phyloP scores from a whole-genome alignment of 2,888 invertebrate genomes.

The Microctonus aethiopoides region DNA sequence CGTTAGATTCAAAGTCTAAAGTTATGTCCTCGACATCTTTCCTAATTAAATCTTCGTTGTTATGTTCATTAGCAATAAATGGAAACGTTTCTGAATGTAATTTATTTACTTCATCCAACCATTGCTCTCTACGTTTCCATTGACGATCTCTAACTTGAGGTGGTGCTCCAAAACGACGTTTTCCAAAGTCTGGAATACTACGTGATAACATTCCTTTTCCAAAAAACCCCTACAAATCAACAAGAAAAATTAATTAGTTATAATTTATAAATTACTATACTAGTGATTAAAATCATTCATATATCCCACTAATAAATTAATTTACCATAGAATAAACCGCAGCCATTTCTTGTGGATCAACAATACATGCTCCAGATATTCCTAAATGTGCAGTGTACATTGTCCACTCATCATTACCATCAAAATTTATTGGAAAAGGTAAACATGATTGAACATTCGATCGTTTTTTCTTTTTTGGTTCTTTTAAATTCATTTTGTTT shows the following conservation, averaged over 20 bases:
- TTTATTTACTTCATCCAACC: slow-evolving; percentile 66
- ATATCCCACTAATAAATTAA: background rate
- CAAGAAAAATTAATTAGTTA: too few species aligned
- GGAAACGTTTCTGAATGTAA: slow-evolving; percentile 47
- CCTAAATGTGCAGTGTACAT: slow-evolving; percentile 75
- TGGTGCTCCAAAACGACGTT: slow-evolving; percentile 64
- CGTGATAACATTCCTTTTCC: slow-evolving; percentile 79
- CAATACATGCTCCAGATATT: slow-evolving; percentile 76
- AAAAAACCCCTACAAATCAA: slow-evolving; percentile 73
- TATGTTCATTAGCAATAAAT: slow-evolving; percentile 21
- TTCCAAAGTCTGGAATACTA: slow-evolving; percentile 68
- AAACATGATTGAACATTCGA: slow-evolving; percentile 61
- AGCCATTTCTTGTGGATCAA: slow-evolving; percentile 71
- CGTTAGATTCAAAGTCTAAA: background rate
- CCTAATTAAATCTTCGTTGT: background rate
- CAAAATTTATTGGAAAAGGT: slow-evolving; percentile 66
- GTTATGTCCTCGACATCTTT: background rate
- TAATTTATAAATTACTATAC: slow-evolving; percentile 1
- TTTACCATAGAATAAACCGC: slow-evolving; percentile 73
- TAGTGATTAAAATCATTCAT: background rate
- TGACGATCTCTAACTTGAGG: slow-evolving; percentile 73
- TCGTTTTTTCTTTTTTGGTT: slow-evolving; percentile 68
- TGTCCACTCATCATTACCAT: slow-evolving; percentile 68
- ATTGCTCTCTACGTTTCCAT: slow-evolving; percentile 71
- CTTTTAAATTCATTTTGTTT: slow-evolving; percentile 68